A percentile compares a stretch with the other conserved stretches of the same genome.
These are phyloP conservation scores for Eurystomus glaucurus DNA, from an alignment of 2,797 vertebrate species.

Conservation along the genomic window DNA sequence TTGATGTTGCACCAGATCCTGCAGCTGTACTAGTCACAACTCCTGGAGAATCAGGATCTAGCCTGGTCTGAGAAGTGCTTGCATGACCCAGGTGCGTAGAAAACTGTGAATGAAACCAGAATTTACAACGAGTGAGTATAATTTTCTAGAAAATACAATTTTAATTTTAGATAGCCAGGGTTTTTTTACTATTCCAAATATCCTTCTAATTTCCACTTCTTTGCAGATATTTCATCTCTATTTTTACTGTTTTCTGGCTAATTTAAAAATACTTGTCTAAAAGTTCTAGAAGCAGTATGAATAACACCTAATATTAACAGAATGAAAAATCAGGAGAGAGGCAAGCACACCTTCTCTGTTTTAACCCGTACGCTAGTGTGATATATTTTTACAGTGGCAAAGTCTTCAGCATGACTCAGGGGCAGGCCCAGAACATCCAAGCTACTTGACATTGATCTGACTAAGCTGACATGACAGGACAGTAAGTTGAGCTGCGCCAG, in stretches of 20 bases:
- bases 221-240: neutral
- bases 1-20: constrained; percentile 75
- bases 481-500: neutral
- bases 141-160: neutral
- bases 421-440: neutral
- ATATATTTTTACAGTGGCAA: neutral
- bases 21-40: constrained; percentile 77
- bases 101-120: constrained; percentile 68
- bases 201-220: neutral
- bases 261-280: neutral
- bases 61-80: constrained; percentile 73
- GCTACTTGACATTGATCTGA: neutral
- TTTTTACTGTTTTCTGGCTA: neutral
- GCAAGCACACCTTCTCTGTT: neutral
- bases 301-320: neutral
- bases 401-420: neutral
- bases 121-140: neutral
- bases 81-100: constrained; percentile 65
- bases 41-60: constrained; percentile 79
- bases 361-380: neutral
- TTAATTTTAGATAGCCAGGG: neutral
- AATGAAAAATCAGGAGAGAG: neutral
- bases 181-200: neutral
- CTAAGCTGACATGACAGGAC: neutral
- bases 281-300: neutral